Evolutionary conservation across 2,888 invertebrate genomes (phyloP).

Genomic region (Sussaba pulchella): DNA sequence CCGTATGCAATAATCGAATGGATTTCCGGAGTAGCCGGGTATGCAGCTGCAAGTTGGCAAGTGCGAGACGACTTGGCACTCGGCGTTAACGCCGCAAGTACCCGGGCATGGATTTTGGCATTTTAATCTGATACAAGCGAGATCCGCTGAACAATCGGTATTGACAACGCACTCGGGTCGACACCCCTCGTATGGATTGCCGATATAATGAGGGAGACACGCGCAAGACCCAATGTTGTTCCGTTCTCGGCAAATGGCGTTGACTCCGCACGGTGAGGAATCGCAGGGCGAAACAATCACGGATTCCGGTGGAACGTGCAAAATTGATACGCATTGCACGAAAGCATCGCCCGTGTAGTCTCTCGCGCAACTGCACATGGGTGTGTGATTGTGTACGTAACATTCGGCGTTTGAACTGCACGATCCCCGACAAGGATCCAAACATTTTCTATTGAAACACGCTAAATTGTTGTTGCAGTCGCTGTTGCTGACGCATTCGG

Average conservation of each 20-base stretch:
- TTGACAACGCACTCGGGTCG: conserved; percentile 84
- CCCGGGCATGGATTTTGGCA: conserved; percentile 85
- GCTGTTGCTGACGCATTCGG: conserved; percentile 85
- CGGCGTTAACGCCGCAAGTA: conserved; percentile 86
- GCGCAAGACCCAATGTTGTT: conserved; percentile 91
- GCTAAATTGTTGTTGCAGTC: conserved; percentile 84
- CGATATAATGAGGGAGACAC: conserved; percentile 90
- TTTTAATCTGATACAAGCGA: conserved; percentile 85
- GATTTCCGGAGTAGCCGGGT: conserved; percentile 88
- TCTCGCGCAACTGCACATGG: conserved; percentile 88
- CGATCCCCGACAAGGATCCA: conserved; percentile 84
- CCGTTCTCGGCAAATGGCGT: conserved; percentile 90
- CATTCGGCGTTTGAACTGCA: conserved; percentile 87
- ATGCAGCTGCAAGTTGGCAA: conserved; percentile 91
- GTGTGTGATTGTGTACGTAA: conserved; percentile 90
- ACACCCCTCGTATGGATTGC: conserved; percentile 88
- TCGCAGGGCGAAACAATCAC: conserved; percentile 86
- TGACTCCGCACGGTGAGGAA: conserved; percentile 91
- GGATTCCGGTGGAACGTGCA: conserved; percentile 84
- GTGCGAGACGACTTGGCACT: conserved; percentile 91
- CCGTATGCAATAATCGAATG: conserved; percentile 87
- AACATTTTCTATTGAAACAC: conserved; percentile 83
- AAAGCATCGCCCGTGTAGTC: conserved; percentile 93
- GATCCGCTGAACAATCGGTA: conserved; percentile 84
- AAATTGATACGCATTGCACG: conserved; percentile 85